Base-by-base conservation (phyloP, 2,113 vertebrate species). In the Odocoileus hemionus region DNA sequence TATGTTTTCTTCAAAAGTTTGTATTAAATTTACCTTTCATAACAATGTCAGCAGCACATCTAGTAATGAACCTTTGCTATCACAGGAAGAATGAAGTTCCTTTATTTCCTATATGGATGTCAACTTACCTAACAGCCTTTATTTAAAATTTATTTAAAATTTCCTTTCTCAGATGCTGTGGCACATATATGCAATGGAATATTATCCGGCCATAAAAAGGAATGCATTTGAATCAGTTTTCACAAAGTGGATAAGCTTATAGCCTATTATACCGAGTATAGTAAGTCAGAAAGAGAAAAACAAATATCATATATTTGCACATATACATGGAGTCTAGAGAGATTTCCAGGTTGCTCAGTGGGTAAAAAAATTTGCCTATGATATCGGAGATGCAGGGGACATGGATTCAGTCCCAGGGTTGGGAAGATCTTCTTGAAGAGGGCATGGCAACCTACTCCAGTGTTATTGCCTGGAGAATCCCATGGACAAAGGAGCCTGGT, bases 61-160 rank as follows among this genome's bases (percentile, higher is more conserved):
- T 86, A 21, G 12, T 57, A 57, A 47, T 58, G n/a, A 79, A 23
- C 9, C 28, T 55, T 45, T n/a, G 5, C n/a, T 78, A 8, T 80
- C 21, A 47, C 33, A 47, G 21, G 9, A 89, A 84, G 36, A 89
- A 61, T 12, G 26, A 79, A 15, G 4, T 84, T 85, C 9, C 15
- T 78, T 2, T 64, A 54, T 45, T 84, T 88, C 7, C n/a, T 57
- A 11, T 6, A 1, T 28, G 3, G 1, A 60, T 10, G 33, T 74
- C 21, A 89, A 83, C 17, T 83, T 88, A 3, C 7, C 16, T 26
- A 87, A n/a, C 14, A 45, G 0, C 1, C 28, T 70, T 58, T 60
- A 28, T 60, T 83, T 30, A 74, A 89, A 76, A 60, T 70, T 58
- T 60, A 28, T 60, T 83, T 30, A 74, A 89, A 76, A 60, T 60